Evolutionary conservation across 2,113 vertebrate genomes (phyloP).

Genomic region (Oenanthe melanoleuca): DNA sequence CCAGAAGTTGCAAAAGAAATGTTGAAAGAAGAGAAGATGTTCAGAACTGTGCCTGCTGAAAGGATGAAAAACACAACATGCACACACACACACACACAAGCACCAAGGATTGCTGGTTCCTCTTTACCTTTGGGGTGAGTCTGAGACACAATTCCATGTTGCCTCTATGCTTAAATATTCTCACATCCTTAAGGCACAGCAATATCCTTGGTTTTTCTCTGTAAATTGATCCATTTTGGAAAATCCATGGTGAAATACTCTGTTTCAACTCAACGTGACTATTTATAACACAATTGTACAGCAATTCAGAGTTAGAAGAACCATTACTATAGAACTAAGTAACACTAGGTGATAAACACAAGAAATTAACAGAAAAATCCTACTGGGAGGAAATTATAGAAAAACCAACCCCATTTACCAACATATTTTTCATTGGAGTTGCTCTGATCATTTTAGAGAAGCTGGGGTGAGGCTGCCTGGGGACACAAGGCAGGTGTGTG

Average conservation of each 20-base stretch:
- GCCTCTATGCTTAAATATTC: neutral
- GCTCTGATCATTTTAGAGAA: neutral
- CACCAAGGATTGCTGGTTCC: neutral
- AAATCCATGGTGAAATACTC: neutral
- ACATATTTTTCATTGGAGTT: neutral
- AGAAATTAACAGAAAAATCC: neutral
- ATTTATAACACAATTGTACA: neutral
- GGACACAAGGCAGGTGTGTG: rapidly evolving
- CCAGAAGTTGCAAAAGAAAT: neutral
- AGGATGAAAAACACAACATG: neutral
- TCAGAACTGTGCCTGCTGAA: neutral
- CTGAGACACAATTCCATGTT: neutral
- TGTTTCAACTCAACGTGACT: neutral
- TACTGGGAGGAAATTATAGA: neutral
- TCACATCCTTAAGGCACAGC: neutral
- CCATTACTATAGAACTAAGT: neutral
- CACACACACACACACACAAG: too few species aligned
- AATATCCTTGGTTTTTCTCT: neutral
- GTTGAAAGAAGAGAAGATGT: neutral
- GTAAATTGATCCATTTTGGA: neutral
- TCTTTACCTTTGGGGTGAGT: neutral
- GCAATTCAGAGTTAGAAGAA: neutral
- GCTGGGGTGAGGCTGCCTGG: neutral
- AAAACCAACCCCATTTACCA: neutral
- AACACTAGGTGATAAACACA: neutral